These are phyloP conservation scores for Pediacus dermestoides DNA, from an alignment of 2,888 invertebrate species.

Conservation along the genomic window DNA sequence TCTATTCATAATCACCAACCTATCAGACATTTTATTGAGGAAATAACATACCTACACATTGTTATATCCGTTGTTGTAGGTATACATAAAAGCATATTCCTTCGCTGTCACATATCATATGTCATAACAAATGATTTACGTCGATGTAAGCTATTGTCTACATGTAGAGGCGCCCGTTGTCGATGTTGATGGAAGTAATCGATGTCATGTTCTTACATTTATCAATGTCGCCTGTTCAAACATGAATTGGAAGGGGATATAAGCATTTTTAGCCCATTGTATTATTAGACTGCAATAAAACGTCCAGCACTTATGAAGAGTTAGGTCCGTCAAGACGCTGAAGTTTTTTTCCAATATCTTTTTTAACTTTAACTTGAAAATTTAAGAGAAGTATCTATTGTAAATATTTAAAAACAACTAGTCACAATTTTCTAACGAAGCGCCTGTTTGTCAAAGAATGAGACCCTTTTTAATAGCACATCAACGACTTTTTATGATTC, in stretches of 20 bases:
- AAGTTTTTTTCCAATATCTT: too few species aligned
- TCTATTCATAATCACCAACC: background rate
- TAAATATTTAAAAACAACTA: too few species aligned
- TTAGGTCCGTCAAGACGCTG: too few species aligned
- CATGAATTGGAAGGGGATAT: background rate
- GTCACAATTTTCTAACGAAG: too few species aligned
- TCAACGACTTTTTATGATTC: too few species aligned
- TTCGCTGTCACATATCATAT: background rate
- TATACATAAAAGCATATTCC: background rate
- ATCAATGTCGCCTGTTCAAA: conserved; percentile 18
- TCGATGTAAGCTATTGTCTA: background rate
- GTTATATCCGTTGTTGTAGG: background rate
- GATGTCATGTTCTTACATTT: conserved; percentile 31
- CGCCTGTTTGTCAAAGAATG: too few species aligned
- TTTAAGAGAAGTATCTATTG: too few species aligned
- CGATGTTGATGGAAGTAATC: conserved; percentile 30
- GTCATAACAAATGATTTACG: conserved; percentile 2
- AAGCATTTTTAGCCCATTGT: background rate
- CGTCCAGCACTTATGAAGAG: too few species aligned
- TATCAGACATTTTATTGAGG: background rate
- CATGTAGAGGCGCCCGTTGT: conserved; percentile 16
- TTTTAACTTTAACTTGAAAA: too few species aligned
- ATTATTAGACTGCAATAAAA: too few species aligned
- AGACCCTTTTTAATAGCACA: too few species aligned
- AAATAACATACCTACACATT: background rate